These are phyloP conservation scores for Drosophila varians DNA, from an alignment of 1,140 invertebrate genomes.

Conservation along the genomic window DNA sequence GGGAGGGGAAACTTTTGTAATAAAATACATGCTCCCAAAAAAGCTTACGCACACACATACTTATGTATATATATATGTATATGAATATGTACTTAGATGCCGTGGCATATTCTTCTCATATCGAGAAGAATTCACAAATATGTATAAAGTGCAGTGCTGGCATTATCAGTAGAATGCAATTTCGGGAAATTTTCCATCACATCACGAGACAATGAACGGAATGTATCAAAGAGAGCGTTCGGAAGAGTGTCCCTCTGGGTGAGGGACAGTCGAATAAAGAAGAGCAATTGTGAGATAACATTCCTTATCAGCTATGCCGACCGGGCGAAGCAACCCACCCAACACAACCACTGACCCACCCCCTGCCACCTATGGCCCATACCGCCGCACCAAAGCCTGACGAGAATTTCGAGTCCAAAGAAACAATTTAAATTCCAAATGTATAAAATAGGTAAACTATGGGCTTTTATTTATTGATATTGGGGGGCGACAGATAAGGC, in stretches of 20 bases:
- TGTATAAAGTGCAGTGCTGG: constrained; percentile 43
- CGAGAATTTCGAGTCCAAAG: constrained; percentile 13
- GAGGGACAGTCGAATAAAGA: neutral
- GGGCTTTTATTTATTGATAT: constrained; percentile 56
- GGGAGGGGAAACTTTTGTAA: constrained; percentile 10
- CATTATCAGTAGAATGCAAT: constrained; percentile 69
- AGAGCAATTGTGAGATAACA: constrained; percentile 36
- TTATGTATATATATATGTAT: neutral
- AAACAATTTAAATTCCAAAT: constrained; percentile 49
- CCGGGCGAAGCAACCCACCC: neutral
- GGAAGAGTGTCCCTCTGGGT: neutral
- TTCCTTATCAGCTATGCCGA: constrained; percentile 45
- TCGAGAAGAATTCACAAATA: constrained; percentile 5
- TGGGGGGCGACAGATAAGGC: constrained; percentile 3
- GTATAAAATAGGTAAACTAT: constrained; percentile 50
- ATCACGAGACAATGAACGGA: constrained; percentile 54
- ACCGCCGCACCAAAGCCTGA: neutral
- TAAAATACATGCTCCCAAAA: constrained; percentile 15
- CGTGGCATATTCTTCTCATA: constrained; percentile 16
- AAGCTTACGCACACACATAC: constrained; percentile 1
- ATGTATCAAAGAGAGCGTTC: constrained; percentile 6
- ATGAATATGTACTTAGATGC: neutral
- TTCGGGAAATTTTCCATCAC: constrained; percentile 70
- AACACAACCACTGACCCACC: neutral
- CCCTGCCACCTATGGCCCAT: neutral